Percentiles rank a stretch among this genome's conserved stretches.
phyloP scores from a whole-genome alignment of 2,113 vertebrate species.

The Pygoscelis antarcticus region DNA sequence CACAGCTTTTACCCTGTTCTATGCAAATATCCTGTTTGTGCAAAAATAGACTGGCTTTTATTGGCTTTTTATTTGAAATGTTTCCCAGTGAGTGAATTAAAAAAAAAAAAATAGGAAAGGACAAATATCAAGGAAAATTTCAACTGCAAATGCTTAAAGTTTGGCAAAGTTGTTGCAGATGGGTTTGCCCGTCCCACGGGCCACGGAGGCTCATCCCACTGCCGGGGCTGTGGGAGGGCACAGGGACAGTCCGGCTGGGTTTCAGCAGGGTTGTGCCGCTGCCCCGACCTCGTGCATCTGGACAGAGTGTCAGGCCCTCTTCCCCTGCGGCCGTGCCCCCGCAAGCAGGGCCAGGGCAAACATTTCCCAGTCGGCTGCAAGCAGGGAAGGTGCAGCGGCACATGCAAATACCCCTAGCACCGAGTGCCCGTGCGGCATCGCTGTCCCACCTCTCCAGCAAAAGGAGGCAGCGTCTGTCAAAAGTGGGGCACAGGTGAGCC shows the following conservation, averaged over 20 bases:
- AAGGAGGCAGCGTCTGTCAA: neutral
- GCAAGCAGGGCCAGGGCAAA: neutral
- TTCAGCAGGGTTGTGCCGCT: too few relatives aligned
- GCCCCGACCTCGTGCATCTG: too few relatives aligned
- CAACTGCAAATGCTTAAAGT: neutral
- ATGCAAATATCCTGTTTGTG: neutral
- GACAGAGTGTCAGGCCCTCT: neutral
- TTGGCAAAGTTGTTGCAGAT: neutral
- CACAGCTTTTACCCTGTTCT: neutral
- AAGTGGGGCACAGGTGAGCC: rapidly evolving
- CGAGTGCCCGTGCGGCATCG: rapidly evolving
- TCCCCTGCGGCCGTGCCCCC: neutral
- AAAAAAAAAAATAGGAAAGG: neutral
- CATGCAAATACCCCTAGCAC: rapidly evolving
- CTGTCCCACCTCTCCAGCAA: neutral
- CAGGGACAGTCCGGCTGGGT: too few relatives aligned
- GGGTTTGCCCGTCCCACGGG: rapidly evolving
- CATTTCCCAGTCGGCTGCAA: rapidly evolving
- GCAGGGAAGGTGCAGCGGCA: too few relatives aligned
- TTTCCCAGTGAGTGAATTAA: neutral
- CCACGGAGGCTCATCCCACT: rapidly evolving
- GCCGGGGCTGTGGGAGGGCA: neutral
- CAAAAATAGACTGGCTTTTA: neutral
- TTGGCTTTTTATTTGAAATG: neutral
- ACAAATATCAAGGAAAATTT: neutral